Evolutionary conservation across 2,888 invertebrate genomes (phyloP).

Genomic region (Xiphydria camelus): DNA sequence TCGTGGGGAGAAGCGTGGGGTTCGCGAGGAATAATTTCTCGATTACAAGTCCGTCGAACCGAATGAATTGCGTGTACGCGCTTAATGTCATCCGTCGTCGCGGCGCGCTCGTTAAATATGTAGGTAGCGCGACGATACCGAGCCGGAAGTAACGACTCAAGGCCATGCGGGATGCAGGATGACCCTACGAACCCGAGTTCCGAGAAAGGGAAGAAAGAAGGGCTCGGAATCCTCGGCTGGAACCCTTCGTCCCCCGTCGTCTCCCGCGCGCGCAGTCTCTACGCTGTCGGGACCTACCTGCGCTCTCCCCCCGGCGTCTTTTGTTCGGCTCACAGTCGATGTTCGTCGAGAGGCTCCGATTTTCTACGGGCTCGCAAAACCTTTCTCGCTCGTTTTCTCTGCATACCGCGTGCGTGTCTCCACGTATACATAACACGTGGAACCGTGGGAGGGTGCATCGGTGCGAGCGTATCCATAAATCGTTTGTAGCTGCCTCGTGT

Average conservation of each 20-base stretch:
- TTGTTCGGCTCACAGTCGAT: background rate
- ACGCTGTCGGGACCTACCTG: background rate
- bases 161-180: constrained; percentile 27
- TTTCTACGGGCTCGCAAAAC: background rate
- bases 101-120: no score
- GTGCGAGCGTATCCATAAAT: no score
- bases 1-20: no score
- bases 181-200: constrained; percentile 16
- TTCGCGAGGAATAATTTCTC: no score
- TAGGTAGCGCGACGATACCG: no score
- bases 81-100: no score
- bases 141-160: constrained; percentile 27
- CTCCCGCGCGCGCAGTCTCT: background rate
- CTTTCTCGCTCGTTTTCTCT: background rate
- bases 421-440: no score
- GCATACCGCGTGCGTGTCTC: background rate
- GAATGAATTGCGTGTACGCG: no score
- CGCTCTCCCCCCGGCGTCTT: background rate
- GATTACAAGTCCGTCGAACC: no score
- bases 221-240: background rate
- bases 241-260: background rate
- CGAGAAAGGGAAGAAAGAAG: background rate
- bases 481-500: no score
- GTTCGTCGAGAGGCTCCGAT: background rate
- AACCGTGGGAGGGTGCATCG: no score